Conservation (phyloP, 2,888 invertebrate genomes). For the Plebejus argus region DNA sequence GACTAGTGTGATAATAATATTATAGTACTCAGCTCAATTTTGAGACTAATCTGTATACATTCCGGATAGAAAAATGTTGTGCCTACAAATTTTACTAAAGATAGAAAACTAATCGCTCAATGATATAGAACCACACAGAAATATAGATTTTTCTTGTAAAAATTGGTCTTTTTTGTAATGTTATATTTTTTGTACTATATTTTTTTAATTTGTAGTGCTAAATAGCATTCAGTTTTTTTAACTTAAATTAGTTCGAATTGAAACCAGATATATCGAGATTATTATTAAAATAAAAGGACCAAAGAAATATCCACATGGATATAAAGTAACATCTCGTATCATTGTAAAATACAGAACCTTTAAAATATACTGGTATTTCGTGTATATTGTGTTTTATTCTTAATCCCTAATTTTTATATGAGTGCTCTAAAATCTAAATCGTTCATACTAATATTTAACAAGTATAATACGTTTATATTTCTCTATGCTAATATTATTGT, state of each 20-base stretch:
- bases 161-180: not conserved
- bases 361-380: constrained; percentile 33
- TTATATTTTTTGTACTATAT: not conserved
- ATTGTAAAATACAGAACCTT: constrained; percentile 18
- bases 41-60: not conserved
- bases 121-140: not conserved
- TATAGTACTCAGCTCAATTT: constrained; percentile 28
- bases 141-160: not conserved
- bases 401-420: not conserved
- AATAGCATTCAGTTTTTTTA: not conserved
- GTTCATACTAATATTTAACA: no score
- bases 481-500: no score
- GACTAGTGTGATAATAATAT: constrained; percentile 25
- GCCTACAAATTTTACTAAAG: not conserved
- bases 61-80: not conserved
- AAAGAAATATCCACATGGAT: constrained; percentile 13
- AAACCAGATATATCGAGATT: not conserved
- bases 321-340: not conserved
- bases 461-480: no score
- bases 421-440: not conserved
- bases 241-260: not conserved
- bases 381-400: not conserved
- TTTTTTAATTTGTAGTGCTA: not conserved
- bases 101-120: not conserved
- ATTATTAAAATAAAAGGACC: constrained; percentile 7